Conservation (phyloP, 2,888 invertebrate genomes). For the Megaustenia siamemsis region DNA sequence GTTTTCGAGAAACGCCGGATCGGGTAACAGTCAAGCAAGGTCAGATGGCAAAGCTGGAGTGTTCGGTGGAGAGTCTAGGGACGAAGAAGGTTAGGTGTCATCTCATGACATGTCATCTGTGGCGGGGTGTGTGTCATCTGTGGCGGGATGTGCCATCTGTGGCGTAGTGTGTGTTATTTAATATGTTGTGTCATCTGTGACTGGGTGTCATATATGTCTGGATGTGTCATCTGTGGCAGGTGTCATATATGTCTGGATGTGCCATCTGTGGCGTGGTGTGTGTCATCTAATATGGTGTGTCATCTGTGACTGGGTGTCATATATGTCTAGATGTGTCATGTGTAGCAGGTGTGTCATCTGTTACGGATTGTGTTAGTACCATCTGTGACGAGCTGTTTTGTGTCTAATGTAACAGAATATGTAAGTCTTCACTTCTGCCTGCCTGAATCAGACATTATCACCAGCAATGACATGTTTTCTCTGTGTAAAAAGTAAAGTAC, state of each 20-base stretch:
- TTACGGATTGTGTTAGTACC: background rate
- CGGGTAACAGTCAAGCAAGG: constrained; percentile 74
- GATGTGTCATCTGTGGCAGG: background rate
- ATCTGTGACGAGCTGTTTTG: background rate
- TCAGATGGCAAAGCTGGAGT: constrained; percentile 73
- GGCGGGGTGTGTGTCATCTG: background rate
- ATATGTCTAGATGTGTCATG: background rate
- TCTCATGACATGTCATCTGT: background rate
- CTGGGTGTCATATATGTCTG: no score
- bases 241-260: background rate
- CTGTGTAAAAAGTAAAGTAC: no score
- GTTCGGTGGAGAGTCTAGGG: constrained; percentile 73
- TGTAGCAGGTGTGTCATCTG: background rate
- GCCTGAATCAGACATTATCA: no score
- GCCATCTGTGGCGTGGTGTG: background rate
- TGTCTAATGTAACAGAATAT: no score
- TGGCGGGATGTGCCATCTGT: background rate
- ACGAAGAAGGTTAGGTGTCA: constrained; percentile 71
- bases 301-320: no score
- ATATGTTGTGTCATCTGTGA: no score
- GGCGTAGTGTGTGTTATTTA: background rate
- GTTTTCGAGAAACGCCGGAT: constrained; percentile 66
- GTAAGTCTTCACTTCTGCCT: no score
- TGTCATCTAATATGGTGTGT: no score
- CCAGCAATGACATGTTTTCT: no score